A percentile compares a stretch with the other conserved stretches of the same genome.
These are phyloP conservation scores for Paracentrotus lividus DNA, from an alignment of 53 echinoderm and acorn worm genomes.

Conservation along the genomic window DNA sequence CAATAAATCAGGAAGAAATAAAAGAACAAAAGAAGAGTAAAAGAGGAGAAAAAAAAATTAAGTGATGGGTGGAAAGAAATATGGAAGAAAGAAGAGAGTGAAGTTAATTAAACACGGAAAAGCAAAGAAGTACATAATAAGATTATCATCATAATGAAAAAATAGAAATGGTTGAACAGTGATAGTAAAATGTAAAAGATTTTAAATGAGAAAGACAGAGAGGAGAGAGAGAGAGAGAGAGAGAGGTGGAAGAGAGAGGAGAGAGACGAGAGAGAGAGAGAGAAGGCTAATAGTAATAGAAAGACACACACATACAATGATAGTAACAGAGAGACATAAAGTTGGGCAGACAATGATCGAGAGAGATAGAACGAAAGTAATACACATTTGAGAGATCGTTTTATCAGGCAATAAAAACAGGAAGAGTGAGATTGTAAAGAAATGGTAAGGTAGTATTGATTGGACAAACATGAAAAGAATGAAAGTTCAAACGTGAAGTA, in stretches of 20 bases:
- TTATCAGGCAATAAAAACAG: neutral
- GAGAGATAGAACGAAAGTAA: neutral
- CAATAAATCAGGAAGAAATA: neutral
- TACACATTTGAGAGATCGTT: too few species aligned
- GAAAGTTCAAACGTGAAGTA: neutral
- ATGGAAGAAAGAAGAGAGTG: too few species aligned
- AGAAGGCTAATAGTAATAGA: neutral
- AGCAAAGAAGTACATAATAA: neutral
- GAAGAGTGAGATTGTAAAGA: neutral
- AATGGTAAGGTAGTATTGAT: neutral
- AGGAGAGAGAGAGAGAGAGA: neutral
- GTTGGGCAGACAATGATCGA: too few species aligned
- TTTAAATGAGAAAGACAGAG: neutral
- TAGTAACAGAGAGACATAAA: neutral
- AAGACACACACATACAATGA: neutral
- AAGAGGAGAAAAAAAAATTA: neutral
- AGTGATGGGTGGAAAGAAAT: neutral
- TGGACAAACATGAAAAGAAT: neutral
- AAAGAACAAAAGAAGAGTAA: neutral
- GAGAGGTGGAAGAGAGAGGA: neutral
- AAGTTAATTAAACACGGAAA: neutral
- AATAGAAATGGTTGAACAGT: neutral
- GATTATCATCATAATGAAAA: neutral
- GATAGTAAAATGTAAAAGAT: too few species aligned
- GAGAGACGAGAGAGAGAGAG: too few species aligned